These are phyloP conservation scores for Brachylomia viminalis DNA, from an alignment of 2,888 invertebrate species.

Conservation along the genomic window DNA sequence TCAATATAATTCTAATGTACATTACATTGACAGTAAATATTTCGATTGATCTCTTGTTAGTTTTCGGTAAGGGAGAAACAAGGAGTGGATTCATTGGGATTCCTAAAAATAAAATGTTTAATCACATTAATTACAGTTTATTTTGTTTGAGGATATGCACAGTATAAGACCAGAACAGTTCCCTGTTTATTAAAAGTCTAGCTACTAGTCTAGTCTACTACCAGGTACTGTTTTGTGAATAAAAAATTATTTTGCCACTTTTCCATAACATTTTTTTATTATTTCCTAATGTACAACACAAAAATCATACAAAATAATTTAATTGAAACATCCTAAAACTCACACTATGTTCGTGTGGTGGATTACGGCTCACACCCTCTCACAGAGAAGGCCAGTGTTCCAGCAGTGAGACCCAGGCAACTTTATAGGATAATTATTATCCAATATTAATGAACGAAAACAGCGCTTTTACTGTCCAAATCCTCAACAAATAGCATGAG, in stretches of 20 bases:
- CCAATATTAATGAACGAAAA: too few relatives aligned
- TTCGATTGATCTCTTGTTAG: conserved; percentile 33
- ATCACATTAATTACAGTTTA: conserved; percentile 35
- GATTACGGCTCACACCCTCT: background rate
- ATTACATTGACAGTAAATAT: conserved; percentile 26
- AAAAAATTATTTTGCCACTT: too few relatives aligned
- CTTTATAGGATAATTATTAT: too few relatives aligned
- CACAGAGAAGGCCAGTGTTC: background rate
- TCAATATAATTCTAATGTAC: conserved; percentile 30
- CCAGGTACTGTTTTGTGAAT: too few relatives aligned
- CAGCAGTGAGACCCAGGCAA: background rate
- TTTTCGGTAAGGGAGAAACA: conserved; percentile 32
- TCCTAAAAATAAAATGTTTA: conserved; percentile 58
- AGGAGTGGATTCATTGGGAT: conserved; percentile 41
- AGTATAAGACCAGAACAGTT: conserved; percentile 17
- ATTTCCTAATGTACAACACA: too few relatives aligned
- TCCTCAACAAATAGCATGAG: conserved; percentile 49
- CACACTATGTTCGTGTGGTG: background rate
- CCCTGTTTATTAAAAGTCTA: too few relatives aligned
- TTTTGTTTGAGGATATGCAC: conserved; percentile 27
- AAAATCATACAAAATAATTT: too few relatives aligned
- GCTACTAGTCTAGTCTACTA: too few relatives aligned
- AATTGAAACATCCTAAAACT: too few relatives aligned
- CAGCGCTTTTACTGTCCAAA: conserved; percentile 4
- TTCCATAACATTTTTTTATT: too few relatives aligned